Conservation (phyloP, 2,797 vertebrate species). For the Anisognathus igniventris region DNA sequence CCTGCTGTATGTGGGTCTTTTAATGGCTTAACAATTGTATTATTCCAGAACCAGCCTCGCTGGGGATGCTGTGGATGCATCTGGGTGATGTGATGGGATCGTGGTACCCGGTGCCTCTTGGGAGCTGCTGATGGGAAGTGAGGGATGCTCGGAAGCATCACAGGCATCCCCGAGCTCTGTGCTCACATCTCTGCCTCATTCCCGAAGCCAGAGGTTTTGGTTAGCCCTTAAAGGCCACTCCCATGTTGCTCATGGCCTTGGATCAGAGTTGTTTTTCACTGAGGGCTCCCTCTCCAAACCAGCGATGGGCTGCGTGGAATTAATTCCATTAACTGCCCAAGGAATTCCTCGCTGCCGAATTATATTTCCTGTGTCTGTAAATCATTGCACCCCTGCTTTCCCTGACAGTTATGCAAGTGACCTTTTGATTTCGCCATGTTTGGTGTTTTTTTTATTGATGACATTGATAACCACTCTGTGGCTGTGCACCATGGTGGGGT, state of each 20-base stretch:
- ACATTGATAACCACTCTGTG: background rate
- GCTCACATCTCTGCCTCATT: background rate
- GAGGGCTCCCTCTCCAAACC: background rate
- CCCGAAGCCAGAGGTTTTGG: background rate
- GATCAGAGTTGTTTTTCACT: background rate
- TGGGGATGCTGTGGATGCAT: background rate
- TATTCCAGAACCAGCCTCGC: background rate
- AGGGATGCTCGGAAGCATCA: background rate
- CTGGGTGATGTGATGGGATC: accelerated
- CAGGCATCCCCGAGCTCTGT: background rate
- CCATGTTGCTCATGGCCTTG: background rate
- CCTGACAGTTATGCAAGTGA: conserved; percentile 64
- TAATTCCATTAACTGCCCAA: conserved; percentile 56
- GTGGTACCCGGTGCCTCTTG: accelerated
- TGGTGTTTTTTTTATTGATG: conserved; percentile 32
- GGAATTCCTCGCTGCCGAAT: conserved; percentile 53
- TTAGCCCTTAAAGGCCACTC: background rate
- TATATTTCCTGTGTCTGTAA: conserved; percentile 64
- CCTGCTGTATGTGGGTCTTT: accelerated
- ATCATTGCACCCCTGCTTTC: conserved; percentile 46
- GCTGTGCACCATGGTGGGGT: background rate
- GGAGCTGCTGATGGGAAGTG: background rate
- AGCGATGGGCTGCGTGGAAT: background rate
- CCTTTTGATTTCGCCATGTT: conserved; percentile 63
- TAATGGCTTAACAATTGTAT: background rate